Percentiles rank a stretch among this genome's conserved stretches.
Evolutionary conservation across 2,113 vertebrate genomes (phyloP).

Genomic region (Panthera uncia): DNA sequence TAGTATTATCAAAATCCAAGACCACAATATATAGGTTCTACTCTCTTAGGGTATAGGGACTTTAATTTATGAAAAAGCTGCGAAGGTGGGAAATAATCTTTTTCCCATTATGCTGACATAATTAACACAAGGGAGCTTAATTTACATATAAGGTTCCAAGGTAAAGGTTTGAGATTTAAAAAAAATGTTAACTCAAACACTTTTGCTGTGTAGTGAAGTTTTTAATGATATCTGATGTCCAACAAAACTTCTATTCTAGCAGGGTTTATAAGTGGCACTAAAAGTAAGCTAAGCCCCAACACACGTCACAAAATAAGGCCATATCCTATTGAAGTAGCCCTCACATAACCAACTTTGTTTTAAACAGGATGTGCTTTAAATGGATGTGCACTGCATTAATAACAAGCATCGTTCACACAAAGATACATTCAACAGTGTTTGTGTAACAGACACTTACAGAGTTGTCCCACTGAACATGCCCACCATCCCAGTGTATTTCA

Average conservation of each 20-base stretch:
- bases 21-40: not conserved
- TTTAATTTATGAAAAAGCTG: slow-evolving; percentile 34
- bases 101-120: slow-evolving; percentile 24
- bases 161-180: slow-evolving; percentile 6
- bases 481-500: slow-evolving; percentile 54
- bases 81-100: not conserved
- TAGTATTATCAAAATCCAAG: not conserved
- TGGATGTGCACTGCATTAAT: not conserved
- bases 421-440: slow-evolving; percentile 33
- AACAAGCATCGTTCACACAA: not conserved
- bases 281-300: not conserved
- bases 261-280: slow-evolving; percentile 14
- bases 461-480: slow-evolving; percentile 43
- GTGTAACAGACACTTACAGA: not conserved
- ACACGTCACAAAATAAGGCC: slow-evolving; percentile 25
- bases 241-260: slow-evolving; percentile 47
- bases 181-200: slow-evolving; percentile 55
- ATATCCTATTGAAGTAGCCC: not conserved
- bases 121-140: slow-evolving; percentile 20
- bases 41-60: not conserved
- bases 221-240: slow-evolving; percentile 27
- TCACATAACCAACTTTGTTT: not conserved
- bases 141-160: slow-evolving; percentile 40
- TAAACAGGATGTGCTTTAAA: slow-evolving; percentile 27
- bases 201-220: slow-evolving; percentile 6